Evolutionary conservation across 2,113 vertebrate species (phyloP).

Genomic region (Lasiurus borealis): DNA sequence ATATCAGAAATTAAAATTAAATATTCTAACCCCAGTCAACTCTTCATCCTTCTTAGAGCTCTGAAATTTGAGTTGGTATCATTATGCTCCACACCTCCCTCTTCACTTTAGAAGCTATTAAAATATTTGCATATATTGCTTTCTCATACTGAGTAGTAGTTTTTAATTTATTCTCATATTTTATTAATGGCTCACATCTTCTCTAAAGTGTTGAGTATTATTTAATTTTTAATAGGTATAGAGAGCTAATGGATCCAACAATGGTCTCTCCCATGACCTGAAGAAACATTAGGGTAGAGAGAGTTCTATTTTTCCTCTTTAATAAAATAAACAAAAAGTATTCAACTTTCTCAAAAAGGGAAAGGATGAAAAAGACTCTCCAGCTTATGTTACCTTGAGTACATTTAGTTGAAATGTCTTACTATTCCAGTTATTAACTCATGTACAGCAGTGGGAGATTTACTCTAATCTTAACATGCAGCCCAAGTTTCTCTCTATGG

Average conservation of each 20-base stretch:
- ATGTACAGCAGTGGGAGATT: neutral
- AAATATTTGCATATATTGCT: neutral
- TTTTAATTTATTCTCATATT: constrained; percentile 14
- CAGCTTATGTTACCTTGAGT: neutral
- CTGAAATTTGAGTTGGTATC: neutral
- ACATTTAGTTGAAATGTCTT: neutral
- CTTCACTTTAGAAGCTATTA: neutral
- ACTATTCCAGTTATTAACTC: neutral
- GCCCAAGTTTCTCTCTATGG: neutral
- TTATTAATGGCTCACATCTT: neutral
- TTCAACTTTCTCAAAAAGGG: neutral
- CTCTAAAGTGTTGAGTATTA: neutral
- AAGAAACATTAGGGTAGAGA: neutral
- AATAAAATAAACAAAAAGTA: neutral
- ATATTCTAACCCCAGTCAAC: neutral
- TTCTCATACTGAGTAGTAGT: neutral
- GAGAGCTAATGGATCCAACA: neutral
- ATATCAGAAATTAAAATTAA: neutral
- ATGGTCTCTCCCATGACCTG: neutral
- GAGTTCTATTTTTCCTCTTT: neutral
- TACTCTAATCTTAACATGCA: neutral
- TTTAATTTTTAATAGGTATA: constrained; percentile 2
- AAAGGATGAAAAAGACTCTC: neutral
- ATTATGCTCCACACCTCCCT: neutral
- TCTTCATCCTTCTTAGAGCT: neutral